Percentiles rank a stretch among this genome's conserved stretches.
phyloP scores from a whole-genome alignment of 2,888 invertebrate genomes.

The Drosophila nr. fundita region DNA sequence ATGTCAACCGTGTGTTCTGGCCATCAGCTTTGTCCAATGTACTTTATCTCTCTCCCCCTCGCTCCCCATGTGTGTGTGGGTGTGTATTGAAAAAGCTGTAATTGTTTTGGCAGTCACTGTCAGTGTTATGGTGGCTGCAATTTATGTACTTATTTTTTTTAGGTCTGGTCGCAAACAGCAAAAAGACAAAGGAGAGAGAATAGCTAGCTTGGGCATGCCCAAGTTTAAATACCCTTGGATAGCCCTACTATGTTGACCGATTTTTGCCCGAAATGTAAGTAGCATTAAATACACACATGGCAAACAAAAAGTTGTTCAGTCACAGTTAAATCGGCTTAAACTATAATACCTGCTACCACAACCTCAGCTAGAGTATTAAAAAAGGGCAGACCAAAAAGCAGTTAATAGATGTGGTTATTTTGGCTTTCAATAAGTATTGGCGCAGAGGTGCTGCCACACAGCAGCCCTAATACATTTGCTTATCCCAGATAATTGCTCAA shows the following conservation, averaged over 20 bases:
- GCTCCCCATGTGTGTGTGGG: neutral
- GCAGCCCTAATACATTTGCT: neutral
- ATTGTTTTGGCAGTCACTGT: slow-evolving; percentile 67
- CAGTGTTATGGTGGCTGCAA: slow-evolving; percentile 53
- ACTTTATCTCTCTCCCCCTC: neutral
- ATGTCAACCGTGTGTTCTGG: slow-evolving; percentile 48
- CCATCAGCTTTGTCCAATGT: slow-evolving; percentile 25
- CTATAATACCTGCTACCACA: neutral
- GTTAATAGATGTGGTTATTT: slow-evolving; percentile 39
- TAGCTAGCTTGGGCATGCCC: no score
- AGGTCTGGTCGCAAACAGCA: slow-evolving; percentile 5
- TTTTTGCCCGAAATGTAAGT: neutral
- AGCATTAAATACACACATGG: neutral
- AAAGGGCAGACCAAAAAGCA: slow-evolving; percentile 1
- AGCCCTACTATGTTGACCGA: neutral
- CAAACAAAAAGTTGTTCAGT: neutral
- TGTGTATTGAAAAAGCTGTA: slow-evolving; percentile 50
- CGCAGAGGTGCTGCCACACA: neutral
- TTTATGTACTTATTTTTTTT: slow-evolving; percentile 56
- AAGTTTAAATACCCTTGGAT: neutral
- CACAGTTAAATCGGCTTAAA: neutral
- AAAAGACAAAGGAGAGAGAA: neutral
- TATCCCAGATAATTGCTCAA: slow-evolving; percentile 44
- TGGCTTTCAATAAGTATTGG: slow-evolving; percentile 14
- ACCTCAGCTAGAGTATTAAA: neutral